Base-by-base conservation (phyloP, 2,113 vertebrate genomes). In the Numenius arquata region DNA sequence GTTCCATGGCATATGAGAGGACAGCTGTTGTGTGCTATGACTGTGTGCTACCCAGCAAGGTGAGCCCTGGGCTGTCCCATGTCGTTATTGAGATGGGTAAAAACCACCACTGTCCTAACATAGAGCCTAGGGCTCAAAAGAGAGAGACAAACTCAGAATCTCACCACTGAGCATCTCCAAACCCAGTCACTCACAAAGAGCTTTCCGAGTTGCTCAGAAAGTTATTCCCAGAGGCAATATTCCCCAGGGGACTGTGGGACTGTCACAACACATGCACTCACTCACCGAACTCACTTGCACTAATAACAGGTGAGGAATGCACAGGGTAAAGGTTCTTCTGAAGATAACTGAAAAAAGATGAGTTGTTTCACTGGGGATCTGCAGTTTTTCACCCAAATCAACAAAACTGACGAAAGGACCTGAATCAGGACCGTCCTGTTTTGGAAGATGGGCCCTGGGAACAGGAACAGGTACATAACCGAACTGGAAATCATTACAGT, bases 401-500 rank as follows among this genome's bases (percentile, higher is more conserved):
- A 68, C 48, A 20, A 61, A 92, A 55, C 43, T 45, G 79, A 29
- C 79, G n/a, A 32, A 22, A 94, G 70, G 65, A 62, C 43, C 59
- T 78, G 84, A 82, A 93, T 91, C 68, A 82, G 58, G 85, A 76
- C 61, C 38, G 27, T 80, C 83, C 66, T 75, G 40, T 85, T 96
- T 85, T 67, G 73, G 91, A 86, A 96, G 89, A 89, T 53, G 85
- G 63, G 63, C 65, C 70, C 74, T 96, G 97, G 96, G 90, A 96
- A 96, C 66, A 91, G 91, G 80, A 90, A 71, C 67, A 22, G 82
- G 95, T 88, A 48, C 62, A 30, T 36, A 67, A 90, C 38, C 80
- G 92, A 96, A 86, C 94, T 92, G 95, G 95, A 95, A 97, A 96
- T 97, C 93, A 95, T 97, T 91, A 95, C 71, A 76, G 45, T 29